Percentiles rank a stretch among this genome's conserved stretches.
Conservation (phyloP, 2,888 invertebrate genomes). For the Bimastos eiseni region DNA sequence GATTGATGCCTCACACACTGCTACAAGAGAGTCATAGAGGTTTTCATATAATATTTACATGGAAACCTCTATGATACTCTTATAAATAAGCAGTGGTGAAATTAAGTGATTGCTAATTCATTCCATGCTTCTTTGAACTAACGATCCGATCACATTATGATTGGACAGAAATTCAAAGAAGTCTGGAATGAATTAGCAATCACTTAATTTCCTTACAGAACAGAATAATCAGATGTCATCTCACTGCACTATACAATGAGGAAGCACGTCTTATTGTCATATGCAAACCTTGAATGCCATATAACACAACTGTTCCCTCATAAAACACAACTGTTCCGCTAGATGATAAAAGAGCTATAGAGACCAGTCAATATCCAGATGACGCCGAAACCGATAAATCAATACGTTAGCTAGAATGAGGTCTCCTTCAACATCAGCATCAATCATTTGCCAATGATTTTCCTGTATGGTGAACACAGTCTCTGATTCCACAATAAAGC, state of each 20-base stretch:
- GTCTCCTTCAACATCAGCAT: background rate
- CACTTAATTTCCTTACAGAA: background rate
- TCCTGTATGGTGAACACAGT: background rate
- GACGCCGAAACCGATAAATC: background rate
- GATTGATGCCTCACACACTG: background rate
- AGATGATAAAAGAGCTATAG: background rate
- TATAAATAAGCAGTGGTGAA: too few species aligned
- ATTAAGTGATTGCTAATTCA: background rate
- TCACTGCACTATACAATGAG: background rate
- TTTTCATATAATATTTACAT: background rate
- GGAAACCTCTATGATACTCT: too few species aligned
- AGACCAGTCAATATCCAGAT: constrained; percentile 13
- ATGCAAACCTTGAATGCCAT: background rate
- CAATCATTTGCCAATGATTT: background rate
- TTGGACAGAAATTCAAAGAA: background rate
- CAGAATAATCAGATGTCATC: background rate
- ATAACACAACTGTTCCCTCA: too few species aligned
- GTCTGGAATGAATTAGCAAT: background rate
- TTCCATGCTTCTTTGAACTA: background rate
- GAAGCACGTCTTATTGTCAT: background rate
- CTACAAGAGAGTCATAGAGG: background rate
- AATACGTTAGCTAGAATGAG: background rate
- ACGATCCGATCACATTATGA: too few species aligned
- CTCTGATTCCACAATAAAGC: background rate
- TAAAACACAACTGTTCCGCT: background rate